Base-by-base conservation (phyloP, 1,140 invertebrate species). In the Medauroidea extradentata region DNA sequence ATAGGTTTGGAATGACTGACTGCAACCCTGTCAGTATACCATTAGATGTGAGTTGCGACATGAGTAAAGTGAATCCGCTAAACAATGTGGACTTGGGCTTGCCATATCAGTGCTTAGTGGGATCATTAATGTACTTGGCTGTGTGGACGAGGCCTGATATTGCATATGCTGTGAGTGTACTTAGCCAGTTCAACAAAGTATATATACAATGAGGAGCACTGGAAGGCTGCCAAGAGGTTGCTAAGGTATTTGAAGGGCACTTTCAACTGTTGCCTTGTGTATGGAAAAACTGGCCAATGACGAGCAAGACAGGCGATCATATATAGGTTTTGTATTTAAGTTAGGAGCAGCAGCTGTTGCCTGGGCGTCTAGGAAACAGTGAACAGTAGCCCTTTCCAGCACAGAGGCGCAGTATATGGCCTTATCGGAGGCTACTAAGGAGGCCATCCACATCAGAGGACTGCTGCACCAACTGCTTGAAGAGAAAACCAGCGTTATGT, bases 301-400 rank as follows among this genome's bases (percentile, higher is more conserved):
- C 64, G 29, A 46, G 27, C 38, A 66, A 11, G 65, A 76, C 60
- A 61, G 67, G 52, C 55, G 56, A 63, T 69, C 66, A n/a, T 65
- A 61, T n/a, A 70, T 67, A n/a, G 73, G 76, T 2, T 73, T 68
- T 59, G 52, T 73, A 0, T 71, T 72, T 56, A 21, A 63, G 3
- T 41, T 72, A 7, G 59, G 27, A 43, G 60, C 74, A 50, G n/a
- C 71, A 21, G 70, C 77, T 50, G 74, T 80, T 53, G 74, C 73
- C n/a, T 83, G 76, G 63, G 74, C 77, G 67, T 75, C 76, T 62
- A 76, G 71, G 27, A 78, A 74, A 64, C 80, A 81, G 54, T 71
- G 67, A 38, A 75, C 75, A 4, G 73, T 76, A 24, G 77, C 77
- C 7, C 60, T 77, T 44, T 76, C 72, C 18, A 73, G 71, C 3